phyloP scores from a whole-genome alignment of 2,113 vertebrate genomes.

The Salvator merianae region DNA sequence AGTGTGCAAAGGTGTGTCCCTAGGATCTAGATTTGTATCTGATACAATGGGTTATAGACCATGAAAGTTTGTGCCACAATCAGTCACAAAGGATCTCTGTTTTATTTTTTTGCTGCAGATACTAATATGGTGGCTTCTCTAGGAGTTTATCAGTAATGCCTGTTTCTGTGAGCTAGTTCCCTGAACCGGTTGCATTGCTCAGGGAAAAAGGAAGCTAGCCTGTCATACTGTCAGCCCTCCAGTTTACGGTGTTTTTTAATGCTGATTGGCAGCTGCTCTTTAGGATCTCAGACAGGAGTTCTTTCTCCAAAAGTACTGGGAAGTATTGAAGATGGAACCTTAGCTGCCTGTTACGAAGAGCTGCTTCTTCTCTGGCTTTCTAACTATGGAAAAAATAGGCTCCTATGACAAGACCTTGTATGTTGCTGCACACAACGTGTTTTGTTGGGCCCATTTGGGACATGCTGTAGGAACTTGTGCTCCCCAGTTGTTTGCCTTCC shows the following conservation, averaged over 20 bases:
- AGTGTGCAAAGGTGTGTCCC: background rate
- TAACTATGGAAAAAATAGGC: background rate
- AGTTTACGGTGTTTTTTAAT: background rate
- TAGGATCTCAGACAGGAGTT: background rate
- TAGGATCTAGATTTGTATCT: background rate
- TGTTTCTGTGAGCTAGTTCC: background rate
- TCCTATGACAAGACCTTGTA: background rate
- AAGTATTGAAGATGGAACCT: background rate
- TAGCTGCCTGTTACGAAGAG: background rate
- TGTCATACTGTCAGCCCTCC: too few species aligned
- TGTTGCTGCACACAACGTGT: background rate
- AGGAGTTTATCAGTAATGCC: too few species aligned
- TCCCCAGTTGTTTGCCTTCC: too few species aligned
- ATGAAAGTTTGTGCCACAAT: too few species aligned
- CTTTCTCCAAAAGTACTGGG: background rate
- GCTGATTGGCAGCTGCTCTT: background rate
- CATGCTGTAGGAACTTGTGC: too few species aligned
- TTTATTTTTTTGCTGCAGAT: too few species aligned
- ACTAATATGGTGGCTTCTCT: background rate
- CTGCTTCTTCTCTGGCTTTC: background rate
- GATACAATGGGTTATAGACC: background rate
- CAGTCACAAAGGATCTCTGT: too few species aligned
- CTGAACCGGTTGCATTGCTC: background rate
- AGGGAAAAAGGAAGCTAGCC: too few species aligned
- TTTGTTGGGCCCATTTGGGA: too few species aligned